These are phyloP conservation scores for Carpatolechia fugitivella DNA, from an alignment of 2,888 invertebrate genomes.

Conservation along the genomic window DNA sequence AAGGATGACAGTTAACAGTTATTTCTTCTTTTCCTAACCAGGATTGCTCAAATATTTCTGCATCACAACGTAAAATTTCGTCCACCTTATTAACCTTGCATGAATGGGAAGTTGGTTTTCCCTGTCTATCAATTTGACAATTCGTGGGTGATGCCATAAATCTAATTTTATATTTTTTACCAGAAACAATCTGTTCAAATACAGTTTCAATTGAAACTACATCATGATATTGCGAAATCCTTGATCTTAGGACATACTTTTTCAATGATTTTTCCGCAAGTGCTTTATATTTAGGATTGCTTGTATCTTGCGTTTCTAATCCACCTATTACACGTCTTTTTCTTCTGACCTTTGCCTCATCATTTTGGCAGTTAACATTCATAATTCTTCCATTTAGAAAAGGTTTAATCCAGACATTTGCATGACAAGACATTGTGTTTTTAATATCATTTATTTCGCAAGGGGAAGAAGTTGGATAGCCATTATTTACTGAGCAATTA, in stretches of 20 bases:
- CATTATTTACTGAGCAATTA: conserved; percentile 43
- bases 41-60: conserved; percentile 30
- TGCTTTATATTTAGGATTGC: conserved; percentile 24
- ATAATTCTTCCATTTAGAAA: conserved; percentile 28
- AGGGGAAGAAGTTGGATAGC: neutral
- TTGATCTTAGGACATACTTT: conserved; percentile 25
- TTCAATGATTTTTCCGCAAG: conserved; percentile 32
- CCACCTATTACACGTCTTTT: conserved; percentile 23
- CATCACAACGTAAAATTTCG: conserved; percentile 30
- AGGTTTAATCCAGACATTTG: neutral
- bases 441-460: neutral
- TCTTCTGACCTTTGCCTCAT: conserved; percentile 18
- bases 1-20: conserved; percentile 25
- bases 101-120: neutral
- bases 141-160: conserved; percentile 24
- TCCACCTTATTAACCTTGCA: neutral
- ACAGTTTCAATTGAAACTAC: conserved; percentile 50
- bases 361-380: conserved; percentile 29
- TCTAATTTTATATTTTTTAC: conserved; percentile 61
- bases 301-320: conserved; percentile 22
- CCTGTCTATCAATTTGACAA: conserved; percentile 16
- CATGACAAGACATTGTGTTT: neutral
- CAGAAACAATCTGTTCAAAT: conserved; percentile 65
- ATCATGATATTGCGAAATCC: conserved; percentile 20
- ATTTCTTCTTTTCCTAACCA: conserved; percentile 32